Conservation (phyloP, 2,113 vertebrate species). For the Gallinago paraguaiae region DNA sequence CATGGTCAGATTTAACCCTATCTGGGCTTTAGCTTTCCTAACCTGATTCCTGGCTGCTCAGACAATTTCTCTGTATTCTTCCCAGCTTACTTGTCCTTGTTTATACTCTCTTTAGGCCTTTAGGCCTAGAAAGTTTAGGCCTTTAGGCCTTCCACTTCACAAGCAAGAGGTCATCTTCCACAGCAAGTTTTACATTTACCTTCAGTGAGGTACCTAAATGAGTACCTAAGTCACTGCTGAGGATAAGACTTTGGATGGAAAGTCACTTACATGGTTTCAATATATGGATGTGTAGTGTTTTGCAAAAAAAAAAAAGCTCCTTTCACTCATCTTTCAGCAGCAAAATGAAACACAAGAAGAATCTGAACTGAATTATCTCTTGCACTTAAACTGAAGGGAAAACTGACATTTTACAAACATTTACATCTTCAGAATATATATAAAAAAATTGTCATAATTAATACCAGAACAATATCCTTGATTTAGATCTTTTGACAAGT, state of each 20-base stretch:
- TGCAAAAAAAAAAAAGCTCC: not conserved
- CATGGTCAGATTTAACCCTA: not conserved
- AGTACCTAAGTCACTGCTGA: not conserved
- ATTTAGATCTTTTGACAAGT: conserved; percentile 5
- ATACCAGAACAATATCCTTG: conserved; percentile 16
- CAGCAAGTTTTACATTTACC: not conserved
- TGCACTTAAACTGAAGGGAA: not conserved
- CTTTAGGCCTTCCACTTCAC: not conserved
- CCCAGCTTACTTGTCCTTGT: not conserved
- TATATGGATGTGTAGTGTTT: not conserved
- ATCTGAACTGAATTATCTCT: not conserved
- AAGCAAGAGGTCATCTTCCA: not conserved
- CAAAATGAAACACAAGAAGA: not conserved
- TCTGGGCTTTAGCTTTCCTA: not conserved
- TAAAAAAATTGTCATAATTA: not conserved
- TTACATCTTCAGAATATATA: not conserved
- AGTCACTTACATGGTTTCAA: not conserved
- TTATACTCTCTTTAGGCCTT: not conserved
- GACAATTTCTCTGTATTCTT: not conserved
- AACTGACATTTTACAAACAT: not conserved
- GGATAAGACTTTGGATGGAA: not conserved
- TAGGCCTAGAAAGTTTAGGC: not conserved
- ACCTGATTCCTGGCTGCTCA: not conserved
- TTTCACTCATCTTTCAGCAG: not conserved
- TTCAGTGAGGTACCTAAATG: not conserved